A percentile compares a stretch with the other conserved stretches of the same genome.
Evolutionary conservation across 2,888 invertebrate species (phyloP).

Genomic region (Aporophyla nigra): DNA sequence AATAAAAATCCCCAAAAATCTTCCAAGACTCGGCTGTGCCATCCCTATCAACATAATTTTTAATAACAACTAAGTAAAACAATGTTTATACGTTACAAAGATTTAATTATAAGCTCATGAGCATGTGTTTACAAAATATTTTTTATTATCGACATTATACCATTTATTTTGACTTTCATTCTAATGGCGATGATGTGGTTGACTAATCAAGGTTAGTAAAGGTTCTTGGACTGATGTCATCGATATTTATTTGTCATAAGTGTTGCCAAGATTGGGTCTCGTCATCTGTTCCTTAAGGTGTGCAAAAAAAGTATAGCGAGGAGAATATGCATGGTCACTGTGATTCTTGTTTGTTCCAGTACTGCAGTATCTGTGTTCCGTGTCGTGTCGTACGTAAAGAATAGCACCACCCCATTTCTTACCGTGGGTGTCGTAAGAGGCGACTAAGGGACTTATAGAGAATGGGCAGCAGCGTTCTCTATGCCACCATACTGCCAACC

Average conservation of each 20-base stretch:
- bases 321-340: too few relatives aligned
- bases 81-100: slow-evolving; percentile 23
- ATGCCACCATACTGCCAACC: too few relatives aligned
- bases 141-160: slow-evolving; percentile 24
- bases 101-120: slow-evolving; percentile 36
- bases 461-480: too few relatives aligned
- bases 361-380: too few relatives aligned
- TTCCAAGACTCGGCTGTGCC: not conserved
- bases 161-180: slow-evolving; percentile 35
- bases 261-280: not conserved
- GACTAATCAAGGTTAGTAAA: slow-evolving; percentile 38
- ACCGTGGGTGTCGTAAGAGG: too few relatives aligned
- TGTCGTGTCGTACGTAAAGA: too few relatives aligned
- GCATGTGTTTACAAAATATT: slow-evolving; percentile 40
- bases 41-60: slow-evolving; percentile 6
- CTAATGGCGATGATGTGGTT: not conserved
- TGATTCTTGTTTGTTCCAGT: too few relatives aligned
- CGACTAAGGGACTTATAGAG: too few relatives aligned
- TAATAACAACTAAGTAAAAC: slow-evolving; percentile 3
- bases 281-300: not conserved
- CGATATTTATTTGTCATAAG: not conserved
- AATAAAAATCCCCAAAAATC: too few relatives aligned
- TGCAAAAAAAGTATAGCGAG: too few relatives aligned
- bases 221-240: slow-evolving; percentile 20
- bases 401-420: too few relatives aligned